A percentile compares a stretch with the other conserved stretches of the same genome.
Evolutionary conservation across 2,113 vertebrate species (phyloP).

Genomic region (Dipodomys stephensi): DNA sequence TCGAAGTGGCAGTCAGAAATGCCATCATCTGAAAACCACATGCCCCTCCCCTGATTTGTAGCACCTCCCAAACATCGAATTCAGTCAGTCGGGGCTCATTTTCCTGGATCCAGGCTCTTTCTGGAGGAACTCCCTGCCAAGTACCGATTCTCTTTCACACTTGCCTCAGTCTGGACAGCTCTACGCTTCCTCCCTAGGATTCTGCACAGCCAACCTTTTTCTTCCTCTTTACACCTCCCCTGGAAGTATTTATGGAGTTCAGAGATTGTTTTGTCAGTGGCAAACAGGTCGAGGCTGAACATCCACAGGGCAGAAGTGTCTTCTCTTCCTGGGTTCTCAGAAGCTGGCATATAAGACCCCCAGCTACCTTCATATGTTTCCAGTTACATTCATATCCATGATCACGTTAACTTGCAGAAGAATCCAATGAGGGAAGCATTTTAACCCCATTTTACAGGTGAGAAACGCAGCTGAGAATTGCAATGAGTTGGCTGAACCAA

Average conservation of each 20-base stretch:
- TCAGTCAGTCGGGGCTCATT: neutral
- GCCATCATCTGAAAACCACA: neutral
- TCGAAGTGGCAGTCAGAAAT: neutral
- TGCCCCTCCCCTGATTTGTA: neutral
- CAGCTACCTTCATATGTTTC: too few species aligned
- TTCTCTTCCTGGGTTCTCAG: neutral
- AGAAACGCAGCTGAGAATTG: neutral
- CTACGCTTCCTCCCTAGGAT: neutral
- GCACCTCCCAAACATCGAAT: neutral
- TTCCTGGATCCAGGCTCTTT: neutral
- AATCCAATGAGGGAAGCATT: neutral
- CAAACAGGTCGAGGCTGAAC: neutral
- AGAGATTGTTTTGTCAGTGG: neutral
- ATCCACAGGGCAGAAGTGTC: neutral
- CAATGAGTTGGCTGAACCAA: neutral
- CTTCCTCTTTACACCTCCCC: neutral
- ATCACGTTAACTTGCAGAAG: neutral
- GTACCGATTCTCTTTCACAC: neutral
- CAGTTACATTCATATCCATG: neutral
- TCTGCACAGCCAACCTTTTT: neutral
- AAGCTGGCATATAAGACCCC: neutral
- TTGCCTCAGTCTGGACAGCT: neutral
- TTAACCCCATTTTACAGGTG: neutral
- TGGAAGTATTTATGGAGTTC: rapidly evolving
- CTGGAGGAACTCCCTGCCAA: neutral